Percentiles rank a stretch among this genome's conserved stretches.
Evolutionary conservation across 2,797 vertebrate genomes (phyloP).

Genomic region (Passerculus sandwichensis): DNA sequence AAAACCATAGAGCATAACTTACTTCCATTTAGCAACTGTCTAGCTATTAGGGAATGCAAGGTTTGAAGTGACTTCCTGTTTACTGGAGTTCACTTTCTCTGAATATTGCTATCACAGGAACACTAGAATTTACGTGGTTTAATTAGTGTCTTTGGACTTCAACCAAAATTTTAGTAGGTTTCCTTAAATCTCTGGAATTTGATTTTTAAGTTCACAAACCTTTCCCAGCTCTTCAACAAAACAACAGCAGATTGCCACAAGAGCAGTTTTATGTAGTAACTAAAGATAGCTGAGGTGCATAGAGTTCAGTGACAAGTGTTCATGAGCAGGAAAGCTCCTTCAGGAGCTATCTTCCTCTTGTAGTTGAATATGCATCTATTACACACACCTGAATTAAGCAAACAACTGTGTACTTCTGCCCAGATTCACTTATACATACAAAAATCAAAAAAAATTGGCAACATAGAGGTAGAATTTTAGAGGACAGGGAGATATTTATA

Average conservation of each 20-base stretch:
- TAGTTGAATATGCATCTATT: not conserved
- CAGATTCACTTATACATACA: not conserved
- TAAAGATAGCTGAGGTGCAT: not conserved
- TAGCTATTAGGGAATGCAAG: not conserved
- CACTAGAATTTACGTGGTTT: not conserved
- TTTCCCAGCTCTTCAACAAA: not conserved
- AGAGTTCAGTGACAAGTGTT: not conserved
- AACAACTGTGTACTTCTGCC: not conserved
- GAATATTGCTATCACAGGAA: not conserved
- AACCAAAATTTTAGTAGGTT: not conserved
- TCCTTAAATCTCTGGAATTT: not conserved
- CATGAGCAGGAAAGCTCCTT: not conserved
- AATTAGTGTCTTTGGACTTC: not conserved
- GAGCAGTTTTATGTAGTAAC: not conserved
- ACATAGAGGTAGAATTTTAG: fast-evolving
- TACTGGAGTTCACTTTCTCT: not conserved
- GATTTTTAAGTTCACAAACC: not conserved
- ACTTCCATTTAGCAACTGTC: not conserved
- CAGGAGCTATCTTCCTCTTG: not conserved
- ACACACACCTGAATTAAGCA: not conserved
- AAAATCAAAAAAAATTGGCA: not conserved
- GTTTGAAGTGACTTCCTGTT: not conserved
- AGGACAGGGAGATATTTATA: not conserved
- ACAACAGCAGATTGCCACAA: not conserved
- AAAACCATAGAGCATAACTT: not conserved